phyloP scores from a whole-genome alignment of 2,113 vertebrate genomes.

The Cyanoderma ruficeps region DNA sequence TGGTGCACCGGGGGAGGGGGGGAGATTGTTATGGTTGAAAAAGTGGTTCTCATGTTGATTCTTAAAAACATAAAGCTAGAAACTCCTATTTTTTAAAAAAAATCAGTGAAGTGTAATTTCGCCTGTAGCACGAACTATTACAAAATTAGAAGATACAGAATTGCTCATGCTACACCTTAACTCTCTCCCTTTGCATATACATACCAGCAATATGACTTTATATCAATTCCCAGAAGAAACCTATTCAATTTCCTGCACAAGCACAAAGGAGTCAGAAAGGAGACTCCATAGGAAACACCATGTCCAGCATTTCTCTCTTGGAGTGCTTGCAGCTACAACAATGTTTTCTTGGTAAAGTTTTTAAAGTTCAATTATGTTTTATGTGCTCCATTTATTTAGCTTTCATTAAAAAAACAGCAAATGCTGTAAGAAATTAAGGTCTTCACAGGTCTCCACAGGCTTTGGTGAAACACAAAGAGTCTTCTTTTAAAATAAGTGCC shows the following conservation, averaged over 20 bases:
- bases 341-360: background rate
- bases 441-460: background rate
- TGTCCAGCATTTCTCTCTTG: background rate
- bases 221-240: background rate
- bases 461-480: background rate
- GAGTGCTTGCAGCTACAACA: background rate
- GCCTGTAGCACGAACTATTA: background rate
- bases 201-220: background rate
- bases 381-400: background rate
- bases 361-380: background rate
- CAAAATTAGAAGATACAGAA: background rate
- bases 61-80: background rate
- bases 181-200: background rate
- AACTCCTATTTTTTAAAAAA: background rate
- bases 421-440: background rate
- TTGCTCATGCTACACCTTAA: background rate
- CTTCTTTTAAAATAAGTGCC: constrained; percentile 13
- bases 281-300: background rate
- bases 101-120: background rate
- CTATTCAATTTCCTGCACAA: background rate
- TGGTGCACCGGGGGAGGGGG: background rate
- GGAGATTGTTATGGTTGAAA: background rate
- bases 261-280: background rate
- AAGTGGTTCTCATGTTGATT: background rate
- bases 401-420: background rate